Base-by-base conservation (phyloP, 2,888 invertebrate species). In the Dicycla oo region DNA sequence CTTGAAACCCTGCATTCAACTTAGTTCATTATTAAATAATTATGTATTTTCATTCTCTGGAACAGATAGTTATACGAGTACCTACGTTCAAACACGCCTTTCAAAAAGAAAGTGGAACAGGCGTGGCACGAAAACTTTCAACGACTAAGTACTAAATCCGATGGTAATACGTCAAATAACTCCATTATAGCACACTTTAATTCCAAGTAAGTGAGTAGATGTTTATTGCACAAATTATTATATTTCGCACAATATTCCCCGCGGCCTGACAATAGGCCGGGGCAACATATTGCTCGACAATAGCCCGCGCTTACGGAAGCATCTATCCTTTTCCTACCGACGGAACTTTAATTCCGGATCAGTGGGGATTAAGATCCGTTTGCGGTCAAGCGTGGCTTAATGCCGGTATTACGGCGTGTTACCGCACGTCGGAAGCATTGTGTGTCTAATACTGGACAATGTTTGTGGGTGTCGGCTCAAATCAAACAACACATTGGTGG, bases 391-490 rank as follows among this genome's bases (percentile, higher is more conserved):
- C 74, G 71, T 74, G 58, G 58, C 38, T 43, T 67, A 74, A 75
- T 83, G 56, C 67, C 72, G 78, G 82, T 47, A 78, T 80, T 81
- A 79, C 49, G 71, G 64, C 62, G 68, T 63, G 30, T 71, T 64
- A 53, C 67, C 68, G 43, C 74, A 18, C 10, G 62, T n/a, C 62
- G 67, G 60, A 57, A 58, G 65, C 67, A 65, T 82, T 81, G 82
- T 78, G 47, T 0, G 40, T 0, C 51, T 76, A 73, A 83, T 64
- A 78, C 54, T 58, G 78, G 72, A 73, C 78, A 80, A 74, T 89
- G 86, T 89, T 88, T 89, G 88, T 90, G 88, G 91, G 90, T 87
- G 91, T 90, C 83, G 84, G 81, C 78, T 83, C 81, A 80, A 88
- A 88, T 88, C 82, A 70, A 64, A 80, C 65, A 80, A 80, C 80